These are phyloP conservation scores for Eilema griseolum DNA, from an alignment of 2,888 invertebrate genomes.

Conservation along the genomic window DNA sequence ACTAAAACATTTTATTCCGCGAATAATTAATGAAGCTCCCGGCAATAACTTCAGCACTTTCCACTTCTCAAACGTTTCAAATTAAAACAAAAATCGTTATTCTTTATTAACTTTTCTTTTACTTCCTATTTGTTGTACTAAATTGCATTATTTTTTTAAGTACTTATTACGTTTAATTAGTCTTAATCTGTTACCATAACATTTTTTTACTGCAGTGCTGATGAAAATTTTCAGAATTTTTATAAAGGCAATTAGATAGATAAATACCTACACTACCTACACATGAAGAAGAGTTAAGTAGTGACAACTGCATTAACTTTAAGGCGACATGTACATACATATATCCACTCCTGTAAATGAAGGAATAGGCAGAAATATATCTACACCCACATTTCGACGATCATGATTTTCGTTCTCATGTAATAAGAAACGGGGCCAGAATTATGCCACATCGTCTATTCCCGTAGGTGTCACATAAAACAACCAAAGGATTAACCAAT, in stretches of 20 bases:
- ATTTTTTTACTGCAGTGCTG: background rate
- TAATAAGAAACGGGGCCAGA: too few relatives aligned
- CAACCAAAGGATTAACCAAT: too few relatives aligned
- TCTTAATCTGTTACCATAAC: background rate
- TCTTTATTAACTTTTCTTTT: background rate
- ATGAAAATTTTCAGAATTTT: background rate
- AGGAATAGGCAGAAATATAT: too few relatives aligned
- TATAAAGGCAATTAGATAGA: background rate
- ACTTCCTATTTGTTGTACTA: background rate
- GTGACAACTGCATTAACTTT: background rate
- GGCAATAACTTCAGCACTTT: slow-evolving; percentile 4
- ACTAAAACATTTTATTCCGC: slow-evolving; percentile 18
- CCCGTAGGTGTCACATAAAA: too few relatives aligned
- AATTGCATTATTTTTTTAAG: background rate
- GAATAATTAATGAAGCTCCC: slow-evolving; percentile 6
- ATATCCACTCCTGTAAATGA: too few relatives aligned
- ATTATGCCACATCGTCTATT: too few relatives aligned
- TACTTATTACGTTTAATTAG: background rate
- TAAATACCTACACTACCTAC: too few relatives aligned
- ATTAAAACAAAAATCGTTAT: background rate
- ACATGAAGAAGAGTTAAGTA: background rate
- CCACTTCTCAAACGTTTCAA: background rate
- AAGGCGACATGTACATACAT: background rate
- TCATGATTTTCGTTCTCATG: too few relatives aligned
- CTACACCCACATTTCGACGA: too few relatives aligned